Evolutionary conservation across 2,888 invertebrate genomes (phyloP).

Genomic region (Polydrusus tereticollis): DNA sequence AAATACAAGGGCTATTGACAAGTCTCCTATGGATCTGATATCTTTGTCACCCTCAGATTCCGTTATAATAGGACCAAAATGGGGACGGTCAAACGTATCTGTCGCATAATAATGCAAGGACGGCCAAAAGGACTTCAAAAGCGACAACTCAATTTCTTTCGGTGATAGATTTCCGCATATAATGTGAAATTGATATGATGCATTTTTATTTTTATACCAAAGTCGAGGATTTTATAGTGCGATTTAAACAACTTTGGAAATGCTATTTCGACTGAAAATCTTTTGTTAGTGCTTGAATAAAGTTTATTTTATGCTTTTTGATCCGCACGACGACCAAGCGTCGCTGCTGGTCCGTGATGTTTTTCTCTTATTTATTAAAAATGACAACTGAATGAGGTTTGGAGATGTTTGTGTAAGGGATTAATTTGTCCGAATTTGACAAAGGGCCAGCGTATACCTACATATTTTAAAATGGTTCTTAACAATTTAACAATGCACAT

Average conservation of each 20-base stretch:
- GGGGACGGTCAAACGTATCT: slow-evolving; percentile 63
- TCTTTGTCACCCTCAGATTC: slow-evolving; percentile 65
- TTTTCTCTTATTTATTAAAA: slow-evolving; percentile 25
- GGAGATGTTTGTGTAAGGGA: slow-evolving; percentile 26
- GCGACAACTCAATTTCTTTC: slow-evolving; percentile 67
- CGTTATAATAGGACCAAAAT: slow-evolving; percentile 61
- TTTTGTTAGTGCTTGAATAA: slow-evolving; percentile 14
- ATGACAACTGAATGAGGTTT: slow-evolving; percentile 31
- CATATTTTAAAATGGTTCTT: not conserved
- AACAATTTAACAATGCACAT: slow-evolving; percentile 11
- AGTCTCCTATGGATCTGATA: slow-evolving; percentile 58
- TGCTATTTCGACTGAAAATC: slow-evolving; percentile 14
- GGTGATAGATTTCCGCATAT: slow-evolving; percentile 64
- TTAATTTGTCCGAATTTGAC: slow-evolving; percentile 33
- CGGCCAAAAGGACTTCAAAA: slow-evolving; percentile 58
- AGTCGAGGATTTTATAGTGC: slow-evolving; percentile 57
- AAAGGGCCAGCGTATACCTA: slow-evolving; percentile 20
- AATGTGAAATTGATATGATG: slow-evolving; percentile 67
- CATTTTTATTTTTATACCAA: slow-evolving; percentile 50
- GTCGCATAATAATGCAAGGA: slow-evolving; percentile 64
- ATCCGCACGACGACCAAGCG: slow-evolving; percentile 2
- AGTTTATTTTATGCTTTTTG: slow-evolving; percentile 17
- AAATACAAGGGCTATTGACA: slow-evolving; percentile 64
- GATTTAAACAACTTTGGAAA: slow-evolving; percentile 47
- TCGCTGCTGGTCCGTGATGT: not conserved